A percentile compares a stretch with the other conserved stretches of the same genome.
Conservation (phyloP, 2,888 invertebrate species). For the Iphiclides podalirius region DNA sequence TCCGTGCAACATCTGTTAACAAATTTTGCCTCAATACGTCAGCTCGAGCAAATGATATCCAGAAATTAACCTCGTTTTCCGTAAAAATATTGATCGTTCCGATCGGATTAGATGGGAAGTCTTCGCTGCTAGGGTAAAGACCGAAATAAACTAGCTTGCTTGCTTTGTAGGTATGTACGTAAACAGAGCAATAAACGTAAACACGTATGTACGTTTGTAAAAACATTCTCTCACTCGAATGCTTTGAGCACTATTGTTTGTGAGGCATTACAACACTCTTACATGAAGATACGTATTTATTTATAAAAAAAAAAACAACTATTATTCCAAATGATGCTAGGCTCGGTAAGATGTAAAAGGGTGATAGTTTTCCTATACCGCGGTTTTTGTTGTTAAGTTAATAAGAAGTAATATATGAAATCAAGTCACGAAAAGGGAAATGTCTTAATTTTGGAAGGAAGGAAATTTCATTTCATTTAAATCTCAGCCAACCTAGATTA, state of each 20-base stretch:
- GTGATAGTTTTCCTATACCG: too few relatives aligned
- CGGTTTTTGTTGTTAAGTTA: too few relatives aligned
- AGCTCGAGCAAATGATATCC: constrained; percentile 55
- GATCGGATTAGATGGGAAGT: constrained; percentile 38
- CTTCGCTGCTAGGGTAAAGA: constrained; percentile 28
- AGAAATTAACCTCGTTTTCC: constrained; percentile 66
- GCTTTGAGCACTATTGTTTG: background rate
- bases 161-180: constrained; percentile 32
- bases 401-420: too few relatives aligned
- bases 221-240: background rate
- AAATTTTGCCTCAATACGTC: constrained; percentile 39
- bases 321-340: too few relatives aligned
- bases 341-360: too few relatives aligned
- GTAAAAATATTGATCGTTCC: constrained; percentile 53
- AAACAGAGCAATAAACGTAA: constrained; percentile 40
- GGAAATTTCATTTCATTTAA: too few relatives aligned
- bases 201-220: constrained; percentile 26
- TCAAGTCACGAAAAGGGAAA: too few relatives aligned
- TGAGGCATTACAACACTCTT: too few relatives aligned
- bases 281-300: too few relatives aligned
- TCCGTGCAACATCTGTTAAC: constrained; percentile 46
- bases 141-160: constrained; percentile 42
- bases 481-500: too few relatives aligned
- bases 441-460: too few relatives aligned
- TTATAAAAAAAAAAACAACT: too few relatives aligned